Evolutionary conservation across 2,113 vertebrate species (phyloP).

Genomic region (Elephas maximus): DNA sequence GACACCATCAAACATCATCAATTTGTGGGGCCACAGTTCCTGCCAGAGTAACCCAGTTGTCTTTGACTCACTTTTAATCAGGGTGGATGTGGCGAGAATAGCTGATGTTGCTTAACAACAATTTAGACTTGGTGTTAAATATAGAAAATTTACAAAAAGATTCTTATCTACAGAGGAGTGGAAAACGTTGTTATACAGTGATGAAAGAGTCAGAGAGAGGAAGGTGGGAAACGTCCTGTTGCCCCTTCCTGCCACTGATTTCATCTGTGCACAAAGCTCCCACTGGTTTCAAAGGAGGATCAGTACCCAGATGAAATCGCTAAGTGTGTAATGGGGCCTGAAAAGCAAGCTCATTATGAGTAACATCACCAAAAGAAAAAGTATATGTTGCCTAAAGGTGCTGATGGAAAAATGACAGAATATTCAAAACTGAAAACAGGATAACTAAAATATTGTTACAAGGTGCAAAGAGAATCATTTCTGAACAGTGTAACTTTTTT

Average conservation of each 20-base stretch:
- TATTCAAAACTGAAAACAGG: conserved; percentile 66
- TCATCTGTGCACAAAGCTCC: conserved; percentile 66
- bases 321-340: not conserved
- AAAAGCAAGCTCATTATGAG: conserved; percentile 68
- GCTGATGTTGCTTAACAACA: conserved; percentile 63
- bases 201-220: conserved; percentile 63
- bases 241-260: conserved; percentile 42
- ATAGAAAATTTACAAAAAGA: conserved; percentile 78
- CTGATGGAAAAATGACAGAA: conserved; percentile 66
- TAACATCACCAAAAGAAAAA: conserved; percentile 52
- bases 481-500: not conserved
- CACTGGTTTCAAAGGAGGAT: conserved; percentile 67
- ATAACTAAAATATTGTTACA: conserved; percentile 43
- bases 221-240: conserved; percentile 27
- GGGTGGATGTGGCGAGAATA: conserved; percentile 76
- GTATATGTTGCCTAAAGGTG: not conserved
- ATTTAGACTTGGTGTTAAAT: conserved; percentile 69
- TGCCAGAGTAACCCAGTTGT: conserved; percentile 50
- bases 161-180: conserved; percentile 79
- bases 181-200: conserved; percentile 70
- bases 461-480: conserved; percentile 52
- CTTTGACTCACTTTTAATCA: conserved; percentile 76
- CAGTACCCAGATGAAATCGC: conserved; percentile 49
- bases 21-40: conserved; percentile 45
- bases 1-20: conserved; percentile 17